Percentiles rank a stretch among this genome's conserved stretches.
Evolutionary conservation across 64 coral and sea anemone genomes (phyloP).

Genomic region (Anthopleura sola): DNA sequence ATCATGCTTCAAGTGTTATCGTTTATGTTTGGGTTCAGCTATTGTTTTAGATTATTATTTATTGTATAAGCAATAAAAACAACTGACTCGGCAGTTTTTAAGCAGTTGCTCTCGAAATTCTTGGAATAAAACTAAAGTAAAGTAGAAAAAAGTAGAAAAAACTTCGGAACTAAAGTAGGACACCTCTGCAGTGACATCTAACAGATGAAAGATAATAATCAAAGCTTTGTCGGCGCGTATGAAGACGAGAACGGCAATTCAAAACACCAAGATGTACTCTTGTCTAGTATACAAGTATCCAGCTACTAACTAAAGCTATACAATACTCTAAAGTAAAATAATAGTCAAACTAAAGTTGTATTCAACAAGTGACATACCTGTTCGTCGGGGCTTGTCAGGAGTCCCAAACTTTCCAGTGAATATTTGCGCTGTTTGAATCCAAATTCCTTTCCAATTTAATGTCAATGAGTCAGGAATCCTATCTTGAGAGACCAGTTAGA

Average conservation of each 20-base stretch:
- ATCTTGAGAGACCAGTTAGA: background rate
- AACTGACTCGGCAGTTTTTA: too few species aligned
- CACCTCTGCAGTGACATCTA: too few species aligned
- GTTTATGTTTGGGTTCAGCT: too few species aligned
- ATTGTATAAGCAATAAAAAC: too few species aligned
- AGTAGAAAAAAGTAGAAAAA: too few species aligned
- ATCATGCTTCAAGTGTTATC: too few species aligned
- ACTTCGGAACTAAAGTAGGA: too few species aligned
- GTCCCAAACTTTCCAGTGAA: conserved; percentile 4
- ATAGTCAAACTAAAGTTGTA: background rate
- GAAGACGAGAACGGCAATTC: background rate
- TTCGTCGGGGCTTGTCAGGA: background rate
- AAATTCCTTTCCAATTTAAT: background rate
- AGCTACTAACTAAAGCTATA: background rate
- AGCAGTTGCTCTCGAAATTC: too few species aligned
- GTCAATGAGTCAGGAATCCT: background rate
- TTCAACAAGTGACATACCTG: background rate
- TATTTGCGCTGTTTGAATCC: background rate
- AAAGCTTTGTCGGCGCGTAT: background rate
- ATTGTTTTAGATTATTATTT: too few species aligned
- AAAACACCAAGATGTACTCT: background rate
- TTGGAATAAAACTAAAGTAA: too few species aligned
- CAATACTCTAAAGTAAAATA: background rate
- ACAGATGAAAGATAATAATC: too few species aligned
- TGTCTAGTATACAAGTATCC: background rate